Conservation (phyloP, 23 tunicate genomes). For the Trididemnum nubilum region DNA sequence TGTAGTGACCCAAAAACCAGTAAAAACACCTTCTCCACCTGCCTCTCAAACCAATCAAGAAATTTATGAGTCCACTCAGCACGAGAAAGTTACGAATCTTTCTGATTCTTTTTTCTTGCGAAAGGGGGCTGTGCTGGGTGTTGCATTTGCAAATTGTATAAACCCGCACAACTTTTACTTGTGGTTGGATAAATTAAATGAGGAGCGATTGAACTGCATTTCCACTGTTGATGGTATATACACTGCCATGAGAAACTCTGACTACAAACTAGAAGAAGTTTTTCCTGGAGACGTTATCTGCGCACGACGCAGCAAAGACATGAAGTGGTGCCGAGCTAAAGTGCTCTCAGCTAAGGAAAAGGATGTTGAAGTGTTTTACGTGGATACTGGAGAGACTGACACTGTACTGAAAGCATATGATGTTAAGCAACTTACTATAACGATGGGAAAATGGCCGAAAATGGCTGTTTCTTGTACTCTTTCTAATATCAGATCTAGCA, state of each 20-base stretch:
- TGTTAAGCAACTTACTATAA: constrained; percentile 51
- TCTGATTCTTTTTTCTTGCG: constrained; percentile 15
- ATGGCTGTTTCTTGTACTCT: constrained; percentile 56
- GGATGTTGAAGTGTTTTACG: constrained; percentile 43
- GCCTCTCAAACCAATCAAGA: not conserved
- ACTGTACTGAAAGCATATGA: constrained; percentile 31
- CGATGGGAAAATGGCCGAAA: constrained; percentile 62
- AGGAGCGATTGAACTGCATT: not conserved
- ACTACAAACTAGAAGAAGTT: constrained; percentile 42
- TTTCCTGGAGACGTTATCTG: constrained; percentile 55
- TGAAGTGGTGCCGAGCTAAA: constrained; percentile 64
- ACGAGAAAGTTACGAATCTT: not conserved
- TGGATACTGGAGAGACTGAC: constrained; percentile 54
- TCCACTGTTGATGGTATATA: constrained; percentile 60
- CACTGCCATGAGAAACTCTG: constrained; percentile 69
- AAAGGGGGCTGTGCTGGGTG: constrained; percentile 23
- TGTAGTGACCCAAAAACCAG: not conserved
- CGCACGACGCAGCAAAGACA: constrained; percentile 37
- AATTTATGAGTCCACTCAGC: not conserved
- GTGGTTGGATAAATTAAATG: constrained; percentile 23
- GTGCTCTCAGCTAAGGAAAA: constrained; percentile 18
- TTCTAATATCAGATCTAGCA: constrained; percentile 31
- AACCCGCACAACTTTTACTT: constrained; percentile 52
- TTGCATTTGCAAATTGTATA: not conserved
- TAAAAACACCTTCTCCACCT: no score